These are phyloP conservation scores for Magallana gigas DNA, from an alignment of 1,140 invertebrate genomes.

Conservation along the genomic window DNA sequence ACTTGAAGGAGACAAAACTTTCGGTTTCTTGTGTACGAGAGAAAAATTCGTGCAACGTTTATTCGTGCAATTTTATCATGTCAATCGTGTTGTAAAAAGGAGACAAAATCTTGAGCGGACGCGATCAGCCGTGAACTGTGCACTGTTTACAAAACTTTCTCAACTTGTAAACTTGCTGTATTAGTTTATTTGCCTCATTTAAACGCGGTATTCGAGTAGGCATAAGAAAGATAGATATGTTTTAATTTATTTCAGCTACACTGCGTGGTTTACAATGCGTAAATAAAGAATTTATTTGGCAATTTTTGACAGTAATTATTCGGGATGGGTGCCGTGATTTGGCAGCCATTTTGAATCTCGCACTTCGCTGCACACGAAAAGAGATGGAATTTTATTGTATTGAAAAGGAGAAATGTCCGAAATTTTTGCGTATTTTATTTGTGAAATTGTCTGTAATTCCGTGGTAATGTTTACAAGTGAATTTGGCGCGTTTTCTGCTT, in stretches of 20 bases:
- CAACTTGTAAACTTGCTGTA: slow-evolving; percentile 15
- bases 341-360: slow-evolving; percentile 66
- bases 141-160: slow-evolving; percentile 40
- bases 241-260: not conserved
- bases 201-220: not conserved
- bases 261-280: not conserved
- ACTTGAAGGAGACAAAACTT: slow-evolving; percentile 43
- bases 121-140: slow-evolving; percentile 12
- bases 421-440: not conserved
- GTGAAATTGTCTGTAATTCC: not conserved
- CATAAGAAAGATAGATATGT: not conserved
- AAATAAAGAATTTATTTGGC: not conserved
- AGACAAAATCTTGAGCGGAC: slow-evolving; percentile 15
- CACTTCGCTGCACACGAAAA: slow-evolving; percentile 38
- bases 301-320: slow-evolving; percentile 23
- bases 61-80: not conserved
- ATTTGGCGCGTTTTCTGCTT: slow-evolving; percentile 35
- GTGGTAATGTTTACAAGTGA: not conserved
- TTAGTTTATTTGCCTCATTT: not conserved
- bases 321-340: slow-evolving; percentile 41
- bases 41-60: too few species aligned
- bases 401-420: not conserved
- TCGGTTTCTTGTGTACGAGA: not conserved
- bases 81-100: not conserved
- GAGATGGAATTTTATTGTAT: not conserved